Percentiles rank a stretch among this genome's conserved stretches.
Conservation (phyloP, 2,888 invertebrate genomes). For the Blastobasis adustella region DNA sequence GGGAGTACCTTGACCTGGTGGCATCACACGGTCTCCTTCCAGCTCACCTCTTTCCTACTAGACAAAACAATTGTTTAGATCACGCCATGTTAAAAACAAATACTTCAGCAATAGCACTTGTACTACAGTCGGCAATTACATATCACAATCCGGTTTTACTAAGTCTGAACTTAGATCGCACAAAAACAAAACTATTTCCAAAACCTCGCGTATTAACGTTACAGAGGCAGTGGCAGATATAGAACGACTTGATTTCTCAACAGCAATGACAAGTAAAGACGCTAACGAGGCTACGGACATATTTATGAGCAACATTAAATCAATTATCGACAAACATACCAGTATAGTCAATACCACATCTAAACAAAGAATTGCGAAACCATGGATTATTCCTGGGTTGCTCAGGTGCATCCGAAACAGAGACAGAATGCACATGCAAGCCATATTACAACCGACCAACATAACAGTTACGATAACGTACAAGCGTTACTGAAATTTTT, state of each 20-base stretch:
- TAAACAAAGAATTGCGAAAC: conserved; percentile 5
- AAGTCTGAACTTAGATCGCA: background rate
- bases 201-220: background rate
- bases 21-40: conserved; percentile 12
- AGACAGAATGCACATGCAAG: background rate
- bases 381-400: conserved; percentile 9
- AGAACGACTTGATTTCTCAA: background rate
- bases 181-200: background rate
- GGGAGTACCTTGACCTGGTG: conserved; percentile 8
- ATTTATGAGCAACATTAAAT: conserved; percentile 1
- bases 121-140: conserved; percentile 5
- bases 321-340: conserved; percentile 4
- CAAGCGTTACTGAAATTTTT: background rate
- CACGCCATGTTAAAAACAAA: conserved; percentile 12
- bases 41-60: conserved; percentile 11
- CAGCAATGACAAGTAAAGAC: conserved; percentile 1
- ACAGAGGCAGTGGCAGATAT: conserved; percentile 1
- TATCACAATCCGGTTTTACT: conserved; percentile 10
- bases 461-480: background rate
- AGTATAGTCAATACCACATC: background rate
- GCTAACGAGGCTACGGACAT: conserved; percentile 4
- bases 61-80: conserved; percentile 12
- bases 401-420: conserved; percentile 4
- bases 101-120: background rate
- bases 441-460: too few species aligned